Evolutionary conservation across 1,140 invertebrate genomes (phyloP), one percentile per base, ranked within the genome.

Genomic region (Trypoxylus dichotomus): DNA sequence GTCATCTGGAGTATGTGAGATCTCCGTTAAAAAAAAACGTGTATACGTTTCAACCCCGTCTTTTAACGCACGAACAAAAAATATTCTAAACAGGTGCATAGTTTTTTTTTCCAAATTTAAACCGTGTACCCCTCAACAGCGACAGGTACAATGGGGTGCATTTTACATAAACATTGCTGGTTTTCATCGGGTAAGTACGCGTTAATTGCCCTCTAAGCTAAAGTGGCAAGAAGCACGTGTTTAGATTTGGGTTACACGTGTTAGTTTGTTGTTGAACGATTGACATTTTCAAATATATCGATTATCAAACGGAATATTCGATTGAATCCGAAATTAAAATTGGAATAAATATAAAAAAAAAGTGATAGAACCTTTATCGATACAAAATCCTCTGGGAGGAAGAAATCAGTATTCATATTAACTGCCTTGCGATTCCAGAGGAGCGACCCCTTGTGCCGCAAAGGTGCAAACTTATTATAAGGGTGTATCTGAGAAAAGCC

Each of bases 401-500:
- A 79, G 81, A 81, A 81, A 81, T 81, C 81, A 81, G 81, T 81
- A 81, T 81, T 81, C 81, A 81, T 81, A 81, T 81, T 81, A 81
- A 81, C 81, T 81, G 81, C 75, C 21, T 80, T 75, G 77, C 77
- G 79, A 80, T 80, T 80, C 78, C 41, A 11, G 21, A 63, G 19
- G 21, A 21, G 25, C 77, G 42, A 76, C 25, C 80, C 79, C 79
- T 80, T 41, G 77, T 68, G 77, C 80, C 79, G 77, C 80, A 82
- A 83, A 83, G 82, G 82, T 83, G 82, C 78, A 80, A 83, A 83
- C 80, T 83, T 83, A 83, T 83, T 83, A 83, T 80, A 81, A 83
- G 81, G 81, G 80, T 82, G 81, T 81, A 81, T 83, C 80, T 80
- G 76, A 32, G 82, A 83, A 80, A 82, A 82, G 80, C 79, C 81